Evolutionary conservation across 2,888 invertebrate genomes (phyloP).

Genomic region (Aspidapion aeneum): DNA sequence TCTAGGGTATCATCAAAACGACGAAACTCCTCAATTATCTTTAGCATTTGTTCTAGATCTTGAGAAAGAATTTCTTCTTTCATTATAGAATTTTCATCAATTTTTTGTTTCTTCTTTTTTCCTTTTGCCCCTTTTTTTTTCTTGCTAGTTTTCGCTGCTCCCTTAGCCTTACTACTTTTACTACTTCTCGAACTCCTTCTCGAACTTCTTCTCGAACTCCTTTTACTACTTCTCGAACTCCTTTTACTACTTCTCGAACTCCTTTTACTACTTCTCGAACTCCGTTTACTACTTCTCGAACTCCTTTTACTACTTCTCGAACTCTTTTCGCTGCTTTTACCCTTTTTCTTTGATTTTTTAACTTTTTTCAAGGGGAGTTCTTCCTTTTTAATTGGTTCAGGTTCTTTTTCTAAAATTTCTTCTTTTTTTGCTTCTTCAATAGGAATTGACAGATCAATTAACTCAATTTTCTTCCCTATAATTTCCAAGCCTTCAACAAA

Average conservation of each 20-base stretch:
- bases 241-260: too few relatives aligned
- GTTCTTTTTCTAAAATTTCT: constrained; percentile 5
- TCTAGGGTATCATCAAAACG: constrained; percentile 27
- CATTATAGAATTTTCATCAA: constrained; percentile 17
- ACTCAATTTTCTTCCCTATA: constrained; percentile 20
- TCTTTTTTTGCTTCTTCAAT: background rate
- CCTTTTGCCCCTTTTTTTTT: constrained; percentile 17
- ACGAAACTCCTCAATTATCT: constrained; percentile 26
- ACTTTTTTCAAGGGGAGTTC: constrained; percentile 1
- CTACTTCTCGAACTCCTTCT: too few relatives aligned
- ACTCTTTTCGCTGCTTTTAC: constrained; percentile 15
- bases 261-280: too few relatives aligned
- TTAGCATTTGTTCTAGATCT: constrained; percentile 19
- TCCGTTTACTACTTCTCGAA: too few relatives aligned
- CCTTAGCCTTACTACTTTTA: too few relatives aligned
- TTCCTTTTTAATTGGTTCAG: background rate
- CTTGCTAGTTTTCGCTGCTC: constrained; percentile 8
- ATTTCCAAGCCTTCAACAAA: constrained; percentile 25
- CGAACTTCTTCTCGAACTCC: too few relatives aligned
- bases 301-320: constrained; percentile 15
- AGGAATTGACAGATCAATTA: background rate
- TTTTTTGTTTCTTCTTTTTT: too few relatives aligned
- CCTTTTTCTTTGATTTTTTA: constrained; percentile 10
- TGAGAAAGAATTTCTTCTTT: constrained; percentile 23
- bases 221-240: too few relatives aligned